Conservation (phyloP, 1,140 invertebrate species). For the Hyphantria cunea region DNA sequence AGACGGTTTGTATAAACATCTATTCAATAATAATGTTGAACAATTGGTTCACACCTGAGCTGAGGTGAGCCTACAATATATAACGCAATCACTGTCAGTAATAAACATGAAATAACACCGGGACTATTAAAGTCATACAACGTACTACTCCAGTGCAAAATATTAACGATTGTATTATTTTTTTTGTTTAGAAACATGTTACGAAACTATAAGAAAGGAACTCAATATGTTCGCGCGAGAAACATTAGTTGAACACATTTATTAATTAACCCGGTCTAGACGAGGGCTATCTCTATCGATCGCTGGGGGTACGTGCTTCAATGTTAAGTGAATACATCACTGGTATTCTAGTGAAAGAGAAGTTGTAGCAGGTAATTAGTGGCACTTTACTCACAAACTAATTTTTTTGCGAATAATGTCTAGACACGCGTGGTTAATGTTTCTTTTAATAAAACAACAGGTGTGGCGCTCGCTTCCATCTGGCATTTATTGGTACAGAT, state of each 20-base stretch:
- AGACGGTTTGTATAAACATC: slow-evolving; percentile 54
- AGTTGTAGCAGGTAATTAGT: slow-evolving; percentile 59
- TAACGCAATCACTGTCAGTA: slow-evolving; percentile 31
- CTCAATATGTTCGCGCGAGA: slow-evolving; percentile 38
- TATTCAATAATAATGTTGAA: slow-evolving; percentile 39
- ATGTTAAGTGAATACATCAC: slow-evolving; percentile 41
- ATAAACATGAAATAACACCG: slow-evolving; percentile 23
- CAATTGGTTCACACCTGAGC: slow-evolving; percentile 38
- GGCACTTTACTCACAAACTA: slow-evolving; percentile 66
- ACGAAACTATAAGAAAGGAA: slow-evolving; percentile 35
- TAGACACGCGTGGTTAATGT: slow-evolving; percentile 62
- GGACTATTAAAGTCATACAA: slow-evolving; percentile 21
- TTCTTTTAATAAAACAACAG: slow-evolving; percentile 63
- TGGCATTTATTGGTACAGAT: slow-evolving; percentile 14
- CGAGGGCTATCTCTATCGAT: slow-evolving; percentile 41
- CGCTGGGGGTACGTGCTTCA: slow-evolving; percentile 41
- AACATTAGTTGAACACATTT: slow-evolving; percentile 40
- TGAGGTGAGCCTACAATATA: slow-evolving; percentile 22
- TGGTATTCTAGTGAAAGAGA: slow-evolving; percentile 47
- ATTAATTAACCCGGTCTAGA: slow-evolving; percentile 55
- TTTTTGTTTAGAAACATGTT: slow-evolving; percentile 32
- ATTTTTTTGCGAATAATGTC: slow-evolving; percentile 68
- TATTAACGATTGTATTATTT: slow-evolving; percentile 2
- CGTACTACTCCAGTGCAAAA: background rate
- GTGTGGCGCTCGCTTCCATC: slow-evolving; percentile 18